phyloP scores from a whole-genome alignment of 2,888 invertebrate species.

The Meloe dianella region DNA sequence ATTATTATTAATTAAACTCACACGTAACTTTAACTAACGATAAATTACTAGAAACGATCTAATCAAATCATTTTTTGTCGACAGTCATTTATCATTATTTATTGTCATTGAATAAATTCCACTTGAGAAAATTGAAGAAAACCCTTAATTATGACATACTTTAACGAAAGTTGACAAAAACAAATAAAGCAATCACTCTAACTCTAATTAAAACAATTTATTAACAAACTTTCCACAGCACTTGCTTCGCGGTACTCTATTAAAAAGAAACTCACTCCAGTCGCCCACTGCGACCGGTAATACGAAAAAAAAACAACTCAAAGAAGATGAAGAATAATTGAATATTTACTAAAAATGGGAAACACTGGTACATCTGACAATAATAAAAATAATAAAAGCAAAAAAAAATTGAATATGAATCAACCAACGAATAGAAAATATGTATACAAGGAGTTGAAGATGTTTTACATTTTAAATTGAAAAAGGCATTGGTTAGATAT shows the following conservation, averaged over 20 bases:
- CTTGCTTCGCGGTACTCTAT: conserved; percentile 13
- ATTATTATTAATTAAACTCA: conserved; percentile 29
- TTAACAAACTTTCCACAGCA: conserved; percentile 11
- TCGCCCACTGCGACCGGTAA: not conserved
- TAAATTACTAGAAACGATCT: conserved; percentile 15
- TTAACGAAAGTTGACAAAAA: conserved; percentile 10
- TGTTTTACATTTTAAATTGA: conserved; percentile 34
- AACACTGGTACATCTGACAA: not conserved
- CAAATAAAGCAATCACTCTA: conserved; percentile 22
- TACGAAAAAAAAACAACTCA: not conserved
- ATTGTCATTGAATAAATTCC: conserved; percentile 7
- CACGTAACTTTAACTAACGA: conserved; percentile 22
- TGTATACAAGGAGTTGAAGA: conserved; percentile 13
- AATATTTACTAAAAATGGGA: not conserved
- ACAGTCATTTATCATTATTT: conserved; percentile 15
- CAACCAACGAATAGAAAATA: conserved; percentile 16
- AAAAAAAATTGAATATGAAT: not conserved
- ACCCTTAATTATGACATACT: conserved; percentile 1
- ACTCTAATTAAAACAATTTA: conserved; percentile 20
- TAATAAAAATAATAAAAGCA: conserved; percentile 1
- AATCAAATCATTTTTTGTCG: conserved; percentile 20
- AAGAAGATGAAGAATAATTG: conserved; percentile 9
- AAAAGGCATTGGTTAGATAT: conserved; percentile 32
- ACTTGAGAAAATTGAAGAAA: not conserved
- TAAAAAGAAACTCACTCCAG: conserved; percentile 8